phyloP scores from a whole-genome alignment of 2,888 invertebrate species.

The Cryptosula pallasiana region DNA sequence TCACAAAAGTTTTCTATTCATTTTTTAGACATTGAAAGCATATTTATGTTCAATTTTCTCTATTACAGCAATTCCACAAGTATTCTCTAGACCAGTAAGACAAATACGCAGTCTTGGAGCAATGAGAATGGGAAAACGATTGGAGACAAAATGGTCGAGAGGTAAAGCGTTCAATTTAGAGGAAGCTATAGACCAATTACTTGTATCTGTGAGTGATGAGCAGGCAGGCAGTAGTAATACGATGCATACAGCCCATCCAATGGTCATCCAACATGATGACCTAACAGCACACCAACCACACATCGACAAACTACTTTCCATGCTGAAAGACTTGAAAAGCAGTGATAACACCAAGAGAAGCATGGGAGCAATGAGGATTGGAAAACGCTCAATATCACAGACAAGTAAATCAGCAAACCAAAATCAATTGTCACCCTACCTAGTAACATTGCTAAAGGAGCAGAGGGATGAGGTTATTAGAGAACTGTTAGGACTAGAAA shows the following conservation, averaged over 20 bases:
- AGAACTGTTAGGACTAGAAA: too few species aligned
- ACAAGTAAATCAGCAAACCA: too few species aligned
- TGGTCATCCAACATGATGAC: not conserved
- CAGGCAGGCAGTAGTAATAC: not conserved
- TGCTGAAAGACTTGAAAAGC: not conserved
- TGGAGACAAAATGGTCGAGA: not conserved
- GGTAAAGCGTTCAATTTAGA: not conserved
- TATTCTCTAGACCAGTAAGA: not conserved
- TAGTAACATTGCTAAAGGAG: too few species aligned
- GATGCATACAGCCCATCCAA: not conserved
- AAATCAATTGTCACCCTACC: too few species aligned
- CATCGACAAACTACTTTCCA: not conserved
- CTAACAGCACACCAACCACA: not conserved
- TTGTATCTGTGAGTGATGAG: not conserved
- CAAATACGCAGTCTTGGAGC: not conserved
- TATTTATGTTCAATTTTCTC: not conserved
- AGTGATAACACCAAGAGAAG: not conserved
- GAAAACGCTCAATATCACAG: not conserved
- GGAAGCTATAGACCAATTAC: not conserved
- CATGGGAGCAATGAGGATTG: not conserved
- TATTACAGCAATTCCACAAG: not conserved
- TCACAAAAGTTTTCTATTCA: not conserved
- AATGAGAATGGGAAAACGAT: slow-evolving; percentile 8
- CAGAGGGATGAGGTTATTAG: too few species aligned
- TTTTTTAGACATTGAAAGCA: not conserved